These are phyloP conservation scores for Acridotheres tristis DNA, from an alignment of 2,797 vertebrate species.

Conservation along the genomic window DNA sequence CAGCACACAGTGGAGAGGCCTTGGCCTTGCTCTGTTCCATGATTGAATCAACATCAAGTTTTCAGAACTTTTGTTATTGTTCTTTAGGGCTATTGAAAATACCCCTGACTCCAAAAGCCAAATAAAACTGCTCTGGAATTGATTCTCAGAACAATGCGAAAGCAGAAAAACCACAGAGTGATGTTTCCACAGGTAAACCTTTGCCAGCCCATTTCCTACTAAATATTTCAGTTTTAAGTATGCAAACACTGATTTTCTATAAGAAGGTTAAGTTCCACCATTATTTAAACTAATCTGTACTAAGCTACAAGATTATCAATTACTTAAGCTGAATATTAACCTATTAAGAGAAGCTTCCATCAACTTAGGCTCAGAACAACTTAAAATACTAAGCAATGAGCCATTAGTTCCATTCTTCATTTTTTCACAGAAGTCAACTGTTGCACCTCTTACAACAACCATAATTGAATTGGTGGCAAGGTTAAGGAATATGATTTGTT, in stretches of 20 bases:
- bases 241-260: background rate
- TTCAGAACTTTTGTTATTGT: background rate
- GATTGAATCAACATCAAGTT: background rate
- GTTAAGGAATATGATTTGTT: background rate
- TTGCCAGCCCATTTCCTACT: background rate
- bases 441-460: background rate
- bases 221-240: background rate
- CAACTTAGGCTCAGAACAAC: accelerated
- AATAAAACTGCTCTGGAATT: background rate
- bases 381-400: background rate
- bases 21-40: background rate
- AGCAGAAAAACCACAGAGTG: background rate
- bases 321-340: background rate
- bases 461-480: accelerated
- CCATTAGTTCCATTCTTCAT: background rate
- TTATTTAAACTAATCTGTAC: background rate
- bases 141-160: background rate
- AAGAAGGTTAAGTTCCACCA: background rate
- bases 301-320: background rate
- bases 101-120: background rate
- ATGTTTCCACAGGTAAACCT: background rate
- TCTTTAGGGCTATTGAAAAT: background rate
- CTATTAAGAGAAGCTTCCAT: background rate
- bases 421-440: background rate
- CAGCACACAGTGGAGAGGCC: background rate